Conservation (phyloP, 2,797 vertebrate genomes). For the Buphagus erythrorhynchus region DNA sequence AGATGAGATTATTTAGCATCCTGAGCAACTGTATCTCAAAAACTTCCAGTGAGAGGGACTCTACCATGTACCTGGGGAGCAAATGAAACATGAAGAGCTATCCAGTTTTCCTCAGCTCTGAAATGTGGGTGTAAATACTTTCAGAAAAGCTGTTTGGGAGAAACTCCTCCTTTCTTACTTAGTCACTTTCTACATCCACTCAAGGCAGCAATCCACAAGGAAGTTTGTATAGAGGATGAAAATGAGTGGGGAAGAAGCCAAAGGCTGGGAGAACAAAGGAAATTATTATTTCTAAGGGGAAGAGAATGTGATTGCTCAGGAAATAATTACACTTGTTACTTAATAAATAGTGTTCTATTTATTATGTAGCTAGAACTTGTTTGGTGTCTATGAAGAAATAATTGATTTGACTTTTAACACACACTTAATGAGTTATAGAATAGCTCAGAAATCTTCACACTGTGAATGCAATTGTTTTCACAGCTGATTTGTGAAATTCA, state of each 20-base stretch:
- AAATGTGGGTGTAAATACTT: not conserved
- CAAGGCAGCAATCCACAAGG: not conserved
- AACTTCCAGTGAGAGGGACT: not conserved
- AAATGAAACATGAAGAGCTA: not conserved
- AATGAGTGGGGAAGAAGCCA: not conserved
- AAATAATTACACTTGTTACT: slow-evolving; percentile 53
- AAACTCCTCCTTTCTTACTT: not conserved
- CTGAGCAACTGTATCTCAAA: not conserved
- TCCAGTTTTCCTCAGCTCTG: not conserved
- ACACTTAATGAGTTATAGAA: slow-evolving; percentile 52
- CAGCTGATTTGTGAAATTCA: slow-evolving; percentile 44
- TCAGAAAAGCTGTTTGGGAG: not conserved
- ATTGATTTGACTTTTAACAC: slow-evolving; percentile 63
- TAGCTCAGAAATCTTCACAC: slow-evolving; percentile 34
- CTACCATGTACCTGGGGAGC: not conserved
- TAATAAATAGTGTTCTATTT: slow-evolving; percentile 52
- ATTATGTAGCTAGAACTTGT: slow-evolving; percentile 17
- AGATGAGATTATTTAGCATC: not conserved
- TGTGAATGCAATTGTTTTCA: slow-evolving; percentile 56
- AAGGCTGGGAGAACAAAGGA: slow-evolving; percentile 30
- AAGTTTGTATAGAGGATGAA: not conserved
- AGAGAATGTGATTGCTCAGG: slow-evolving; percentile 28
- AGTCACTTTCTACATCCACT: not conserved
- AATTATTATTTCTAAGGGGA: not conserved
- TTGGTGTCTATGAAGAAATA: slow-evolving; percentile 46